phyloP scores from a whole-genome alignment of 2,113 vertebrate genomes.

The Arvicanthis niloticus region DNA sequence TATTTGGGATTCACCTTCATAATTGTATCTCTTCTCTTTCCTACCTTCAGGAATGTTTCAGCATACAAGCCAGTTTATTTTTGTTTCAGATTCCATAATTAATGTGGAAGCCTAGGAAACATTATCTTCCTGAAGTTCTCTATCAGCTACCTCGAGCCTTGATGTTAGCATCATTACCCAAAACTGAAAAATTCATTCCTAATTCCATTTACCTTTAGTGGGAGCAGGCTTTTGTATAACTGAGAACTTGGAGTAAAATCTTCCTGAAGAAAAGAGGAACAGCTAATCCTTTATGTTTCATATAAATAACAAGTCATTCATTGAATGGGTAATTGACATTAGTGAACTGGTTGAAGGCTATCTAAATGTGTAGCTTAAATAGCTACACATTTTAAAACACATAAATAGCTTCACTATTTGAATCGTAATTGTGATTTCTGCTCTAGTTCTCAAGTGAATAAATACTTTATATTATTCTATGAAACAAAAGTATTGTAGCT shows the following conservation, averaged over 20 bases:
- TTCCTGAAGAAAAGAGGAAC: slow-evolving; percentile 9
- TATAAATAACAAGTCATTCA: not conserved
- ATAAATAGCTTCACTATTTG: not conserved
- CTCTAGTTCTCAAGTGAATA: slow-evolving; percentile 22
- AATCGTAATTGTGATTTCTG: slow-evolving; percentile 34
- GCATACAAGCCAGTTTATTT: slow-evolving; percentile 12
- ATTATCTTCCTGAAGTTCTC: not conserved
- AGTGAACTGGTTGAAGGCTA: not conserved
- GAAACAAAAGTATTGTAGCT: not conserved
- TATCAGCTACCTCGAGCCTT: not conserved
- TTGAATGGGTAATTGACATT: not conserved
- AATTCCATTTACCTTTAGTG: slow-evolving; percentile 35
- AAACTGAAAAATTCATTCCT: not conserved
- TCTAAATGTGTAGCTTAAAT: slow-evolving; percentile 12
- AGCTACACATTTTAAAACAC: too few relatives aligned
- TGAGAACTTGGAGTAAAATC: slow-evolving; percentile 38
- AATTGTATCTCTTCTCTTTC: not conserved
- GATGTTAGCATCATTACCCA: not conserved
- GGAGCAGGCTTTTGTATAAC: not conserved
- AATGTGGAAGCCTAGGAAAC: slow-evolving; percentile 22
- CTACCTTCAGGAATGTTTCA: not conserved
- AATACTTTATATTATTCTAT: slow-evolving; percentile 6
- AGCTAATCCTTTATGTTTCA: slow-evolving; percentile 6
- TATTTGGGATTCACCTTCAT: not conserved
- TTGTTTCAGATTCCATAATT: not conserved